Evolutionary conservation across 2,888 invertebrate genomes (phyloP).

Genomic region (Drosophila maculinotata): DNA sequence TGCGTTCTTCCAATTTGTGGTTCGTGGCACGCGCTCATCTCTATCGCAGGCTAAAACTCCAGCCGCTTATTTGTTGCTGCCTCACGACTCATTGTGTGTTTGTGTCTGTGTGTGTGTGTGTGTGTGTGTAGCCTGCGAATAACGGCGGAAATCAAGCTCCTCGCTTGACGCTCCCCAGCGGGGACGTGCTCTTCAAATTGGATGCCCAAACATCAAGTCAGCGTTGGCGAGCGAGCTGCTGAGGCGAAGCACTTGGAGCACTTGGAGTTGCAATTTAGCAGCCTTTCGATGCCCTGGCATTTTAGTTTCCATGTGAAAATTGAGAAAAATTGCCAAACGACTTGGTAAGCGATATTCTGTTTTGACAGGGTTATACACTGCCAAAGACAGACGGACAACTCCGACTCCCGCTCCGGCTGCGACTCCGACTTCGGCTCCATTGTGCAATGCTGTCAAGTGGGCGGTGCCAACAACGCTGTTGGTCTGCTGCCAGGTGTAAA

Average conservation of each 20-base stretch:
- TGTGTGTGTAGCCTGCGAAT: conserved; percentile 18
- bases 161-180: conserved; percentile 2
- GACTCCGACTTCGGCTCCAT: conserved; percentile 17
- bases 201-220: conserved; percentile 73
- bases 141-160: conserved; percentile 44
- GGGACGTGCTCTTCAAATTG: conserved; percentile 68
- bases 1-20: no score
- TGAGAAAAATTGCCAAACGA: conserved; percentile 82
- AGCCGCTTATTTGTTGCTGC: conserved; percentile 31
- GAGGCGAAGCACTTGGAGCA: conserved; percentile 18
- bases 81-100: conserved; percentile 2
- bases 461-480: conserved; percentile 55
- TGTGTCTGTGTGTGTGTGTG: conserved; percentile 8
- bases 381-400: conserved; percentile 5
- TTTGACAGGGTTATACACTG: conserved; percentile 57
- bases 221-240: conserved; percentile 6
- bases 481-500: conserved; percentile 72
- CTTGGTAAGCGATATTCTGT: conserved; percentile 80
- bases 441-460: conserved; percentile 44
- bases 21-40: conserved; percentile 1
- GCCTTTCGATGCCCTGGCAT: conserved; percentile 39
- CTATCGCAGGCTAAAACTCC: conserved; percentile 14
- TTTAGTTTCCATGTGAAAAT: conserved; percentile 76
- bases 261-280: conserved; percentile 50
- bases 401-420: not conserved